Conservation (phyloP, 2,888 invertebrate species). For the Volucella zonaria region DNA sequence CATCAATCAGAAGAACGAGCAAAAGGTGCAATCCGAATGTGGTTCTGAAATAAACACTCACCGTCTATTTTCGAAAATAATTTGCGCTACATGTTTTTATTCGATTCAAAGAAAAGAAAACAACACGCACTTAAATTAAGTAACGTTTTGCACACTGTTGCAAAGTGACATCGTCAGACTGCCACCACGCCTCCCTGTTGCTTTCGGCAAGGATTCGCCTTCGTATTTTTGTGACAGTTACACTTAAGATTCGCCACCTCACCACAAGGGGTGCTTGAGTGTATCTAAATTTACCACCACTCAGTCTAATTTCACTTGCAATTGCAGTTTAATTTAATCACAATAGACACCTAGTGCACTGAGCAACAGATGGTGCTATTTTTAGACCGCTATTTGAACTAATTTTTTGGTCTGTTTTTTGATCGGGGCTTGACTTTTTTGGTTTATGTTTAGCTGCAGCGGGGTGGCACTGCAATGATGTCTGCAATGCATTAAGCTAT, state of each 20-base stretch:
- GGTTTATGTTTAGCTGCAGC: not conserved
- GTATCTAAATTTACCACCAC: constrained; percentile 63
- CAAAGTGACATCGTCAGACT: too few species aligned
- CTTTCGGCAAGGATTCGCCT: not conserved
- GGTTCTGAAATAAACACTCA: constrained; percentile 56
- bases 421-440: constrained; percentile 52
- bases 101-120: not conserved
- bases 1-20: constrained; percentile 5
- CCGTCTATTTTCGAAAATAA: constrained; percentile 58
- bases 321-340: constrained; percentile 60
- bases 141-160: not conserved
- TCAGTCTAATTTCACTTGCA: constrained; percentile 49
- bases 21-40: constrained; percentile 52
- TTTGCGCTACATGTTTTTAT: constrained; percentile 55
- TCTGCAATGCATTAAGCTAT: constrained; percentile 48
- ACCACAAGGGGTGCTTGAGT: not conserved
- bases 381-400: constrained; percentile 45
- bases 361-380: constrained; percentile 68
- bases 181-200: not conserved
- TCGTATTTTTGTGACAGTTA: constrained; percentile 43
- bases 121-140: constrained; percentile 42
- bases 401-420: constrained; percentile 40
- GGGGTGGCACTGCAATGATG: not conserved
- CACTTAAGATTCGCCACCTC: constrained; percentile 41
- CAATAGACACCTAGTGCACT: constrained; percentile 49